A percentile compares a stretch with the other conserved stretches of the same genome.
Evolutionary conservation across 2,888 invertebrate species (phyloP).

Genomic region (Rhaphigaster nebulosa): DNA sequence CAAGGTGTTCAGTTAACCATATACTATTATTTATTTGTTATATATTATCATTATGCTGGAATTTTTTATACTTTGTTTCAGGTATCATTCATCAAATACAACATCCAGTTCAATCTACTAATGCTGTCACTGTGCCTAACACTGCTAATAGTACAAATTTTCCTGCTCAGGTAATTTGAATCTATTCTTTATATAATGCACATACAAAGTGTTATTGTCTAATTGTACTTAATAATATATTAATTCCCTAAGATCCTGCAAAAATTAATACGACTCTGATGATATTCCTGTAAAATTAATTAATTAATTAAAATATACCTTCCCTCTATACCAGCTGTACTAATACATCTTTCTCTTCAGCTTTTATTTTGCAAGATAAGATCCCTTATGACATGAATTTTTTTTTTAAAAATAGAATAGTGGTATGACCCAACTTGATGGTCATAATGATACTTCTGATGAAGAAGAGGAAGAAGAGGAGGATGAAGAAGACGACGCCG

Average conservation of each 20-base stretch:
- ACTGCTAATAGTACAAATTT: slow-evolving; percentile 49
- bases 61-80: not conserved
- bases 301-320: not conserved
- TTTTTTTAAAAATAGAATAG: slow-evolving; percentile 51
- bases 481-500: slow-evolving; percentile 72
- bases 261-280: not conserved
- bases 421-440: slow-evolving; percentile 65
- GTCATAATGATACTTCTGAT: slow-evolving; percentile 70
- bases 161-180: slow-evolving; percentile 46
- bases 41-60: not conserved
- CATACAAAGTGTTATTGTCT: not conserved
- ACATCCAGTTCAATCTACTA: slow-evolving; percentile 32
- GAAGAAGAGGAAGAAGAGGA: slow-evolving; percentile 72
- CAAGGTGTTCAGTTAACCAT: no score
- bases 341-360: no score
- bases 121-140: slow-evolving; percentile 31
- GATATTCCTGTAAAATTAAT: not conserved
- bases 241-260: not conserved
- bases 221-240: not conserved
- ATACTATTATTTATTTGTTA: no score
- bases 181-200: not conserved
- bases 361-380: no score
- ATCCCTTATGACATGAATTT: no score
- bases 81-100: slow-evolving; percentile 48
- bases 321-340: not conserved